phyloP scores from a whole-genome alignment of 2,888 invertebrate genomes.

The Cheilosia pagana region DNA sequence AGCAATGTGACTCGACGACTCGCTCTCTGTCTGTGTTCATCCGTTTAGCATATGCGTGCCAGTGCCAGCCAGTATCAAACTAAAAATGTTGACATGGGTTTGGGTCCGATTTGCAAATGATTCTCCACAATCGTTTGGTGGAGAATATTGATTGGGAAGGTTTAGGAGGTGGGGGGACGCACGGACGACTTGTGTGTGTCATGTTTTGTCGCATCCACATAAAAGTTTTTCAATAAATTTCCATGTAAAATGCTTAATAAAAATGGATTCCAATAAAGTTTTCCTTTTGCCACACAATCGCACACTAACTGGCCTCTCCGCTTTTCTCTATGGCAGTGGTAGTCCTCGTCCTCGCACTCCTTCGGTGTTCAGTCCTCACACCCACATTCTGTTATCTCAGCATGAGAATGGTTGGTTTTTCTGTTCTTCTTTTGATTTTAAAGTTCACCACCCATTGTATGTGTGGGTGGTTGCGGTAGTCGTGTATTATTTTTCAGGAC shows the following conservation, averaged over 20 bases:
- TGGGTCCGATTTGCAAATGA: constrained; percentile 30
- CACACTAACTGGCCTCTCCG: constrained; percentile 32
- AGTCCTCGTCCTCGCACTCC: constrained; percentile 34
- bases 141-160: constrained; percentile 56
- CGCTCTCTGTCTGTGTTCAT: not conserved
- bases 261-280: constrained; percentile 74
- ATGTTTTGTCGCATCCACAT: constrained; percentile 71
- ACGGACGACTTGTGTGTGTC: constrained; percentile 42
- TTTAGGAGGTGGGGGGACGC: not conserved
- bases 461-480: constrained; percentile 7
- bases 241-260: constrained; percentile 72
- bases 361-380: not conserved
- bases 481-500: constrained; percentile 22
- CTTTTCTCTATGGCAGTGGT: constrained; percentile 38
- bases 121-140: constrained; percentile 42
- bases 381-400: constrained; percentile 51
- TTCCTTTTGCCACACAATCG: constrained; percentile 52
- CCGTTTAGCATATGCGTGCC: constrained; percentile 65
- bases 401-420: constrained; percentile 42
- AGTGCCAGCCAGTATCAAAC: constrained; percentile 28
- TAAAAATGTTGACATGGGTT: constrained; percentile 58
- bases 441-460: constrained; percentile 34
- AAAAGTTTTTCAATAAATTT: constrained; percentile 75
- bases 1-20: constrained; percentile 21
- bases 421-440: constrained; percentile 62